Evolutionary conservation across 2,888 invertebrate species (phyloP), one percentile per base, ranked within the genome.

Genomic region (Drepanosiphum platanoidis): DNA sequence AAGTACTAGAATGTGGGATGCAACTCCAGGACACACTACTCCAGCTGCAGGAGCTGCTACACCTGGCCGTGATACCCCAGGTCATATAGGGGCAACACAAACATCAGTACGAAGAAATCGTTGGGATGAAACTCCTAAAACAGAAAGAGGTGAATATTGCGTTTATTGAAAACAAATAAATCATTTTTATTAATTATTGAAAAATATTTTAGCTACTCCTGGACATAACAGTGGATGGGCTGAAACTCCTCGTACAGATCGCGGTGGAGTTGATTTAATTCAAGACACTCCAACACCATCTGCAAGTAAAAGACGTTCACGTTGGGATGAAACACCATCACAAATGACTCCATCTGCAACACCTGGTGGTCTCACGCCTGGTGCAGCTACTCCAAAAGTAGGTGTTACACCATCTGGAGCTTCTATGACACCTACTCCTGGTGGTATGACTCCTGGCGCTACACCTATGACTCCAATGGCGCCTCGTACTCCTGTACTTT

Each of bases 71-170:
- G 95, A 95, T 87, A 97, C 96, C 0, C 97, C 97, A 0, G 84
- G 84, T 39, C 95, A 95, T 0, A 92, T 93, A 86, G 92, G 92
- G 84, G 92, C 92, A 88, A 93, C 94, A 83, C 91, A 91, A 87
- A 95, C 94, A 46, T 93, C 94, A 30, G 86, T 86, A 0, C 91
- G 99, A 18, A 93, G 98, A 74, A 99, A 99, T 91, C 94, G 99
- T 86, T 99, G 99, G 99, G 99, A 99, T 90, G 99, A 99, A 90
- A 99, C 99, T 0, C 99, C 99, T 1, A 97, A 97, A 91, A 97
- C 98, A 5, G 98, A 98, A 89, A 92, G 98, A 89, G 94, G 94
- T 93, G 88, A 86, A 87, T 86, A 46, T 39, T 27, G 7, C 58
- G 1, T 18, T 52, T 15, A 66, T 27, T 39, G 1, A 13, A 13